Base-by-base conservation (phyloP, 2,797 vertebrate genomes). In the Neoniphon sammara region DNA sequence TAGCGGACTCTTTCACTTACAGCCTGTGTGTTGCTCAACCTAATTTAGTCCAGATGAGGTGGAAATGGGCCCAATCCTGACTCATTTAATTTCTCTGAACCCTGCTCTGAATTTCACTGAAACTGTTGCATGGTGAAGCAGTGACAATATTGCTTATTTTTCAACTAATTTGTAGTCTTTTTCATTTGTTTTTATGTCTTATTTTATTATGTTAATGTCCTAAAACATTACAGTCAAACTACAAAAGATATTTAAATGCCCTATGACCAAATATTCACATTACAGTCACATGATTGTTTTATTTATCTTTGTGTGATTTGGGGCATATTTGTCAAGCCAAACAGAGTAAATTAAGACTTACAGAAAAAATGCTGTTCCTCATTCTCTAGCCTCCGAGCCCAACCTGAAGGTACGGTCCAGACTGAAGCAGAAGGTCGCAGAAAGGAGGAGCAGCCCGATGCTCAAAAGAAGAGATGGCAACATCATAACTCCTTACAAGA, bases 361-460 rank as follows among this genome's bases (percentile, higher is more conserved):
- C 4, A 36, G 7, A 25, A 39, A 55, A 66, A 67, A 18, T 47
- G 72, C 1, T 69, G 3, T 73, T 53, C 5, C 15, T 64, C 66
- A 1, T 56, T 46, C 39, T 86, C 72, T 27, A 93, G 96, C 96
- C 60, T 97, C 96, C 0, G 96, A 97, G 89, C 96, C 96, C 6
- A 92, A 93, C 88, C 89, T 96, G 90, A 97, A 96, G 91, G 95
- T 97, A 60, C 95, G 97, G 79, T 97, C 96, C 36, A 94, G 96
- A 85, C 96, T 97, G 94, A 98, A 97, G 91, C 97, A 98, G 94
- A 97, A 97, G 89, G 97, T 97, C 67, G 96, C 97, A 0, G 96
- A 97, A 89, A 88, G 96, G 62, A 93, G 96, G 87, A 97, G 97
- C 89, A 96, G 96, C 50, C 96, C 95, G 0, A 92, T 93, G 92